Base-by-base conservation (phyloP, 2,888 invertebrate genomes). In the Agrotis segetum region DNA sequence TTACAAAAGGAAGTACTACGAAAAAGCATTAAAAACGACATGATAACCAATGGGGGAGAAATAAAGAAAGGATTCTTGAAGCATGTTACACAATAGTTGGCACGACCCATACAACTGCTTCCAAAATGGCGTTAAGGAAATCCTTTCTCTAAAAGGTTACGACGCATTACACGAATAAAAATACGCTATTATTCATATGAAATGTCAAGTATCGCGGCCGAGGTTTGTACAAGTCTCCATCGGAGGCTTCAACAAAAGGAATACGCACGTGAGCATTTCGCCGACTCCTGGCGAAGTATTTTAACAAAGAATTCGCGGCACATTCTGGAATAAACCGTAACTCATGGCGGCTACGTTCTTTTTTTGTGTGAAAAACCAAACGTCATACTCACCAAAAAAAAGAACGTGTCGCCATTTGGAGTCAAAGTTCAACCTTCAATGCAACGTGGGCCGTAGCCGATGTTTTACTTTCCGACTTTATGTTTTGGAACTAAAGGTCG, bases 361-460 rank as follows among this genome's bases (percentile, higher is more conserved):
- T 88, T 88, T 89, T 91, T 60, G 70, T 71, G 71, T 77, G 77
- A 50, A 63, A 77, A 58, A 79, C 75, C 59, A 71, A 67, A 75
- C 66, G 71, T 78, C 59, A 82, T 73, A 83, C 80, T 78, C 83
- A 81, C 84, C 86, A 88, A 91, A 92, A 90, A 62, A 88, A 87
- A 88, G 87, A 88, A 84, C 85, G 79, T 77, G 81, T 86, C 74
- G 88, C 86, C 88, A 85, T 88, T 87, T 84, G 77, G 84, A 90
- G 93, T 92, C 92, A 92, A 91, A 94, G 93, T 94, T 92, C 92
- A 93, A 91, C 87, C 88, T 89, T 86, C 88, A 88, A 87, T 88
- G 87, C 89, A 87, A 88, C 85, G 87, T 84, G 84, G 74, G 74
- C 58, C 65, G 59, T 60, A 53, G 71, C 71, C 58, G 64, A 67